Base-by-base conservation (phyloP, 2,797 vertebrate species). In the Danio albolineatus region DNA sequence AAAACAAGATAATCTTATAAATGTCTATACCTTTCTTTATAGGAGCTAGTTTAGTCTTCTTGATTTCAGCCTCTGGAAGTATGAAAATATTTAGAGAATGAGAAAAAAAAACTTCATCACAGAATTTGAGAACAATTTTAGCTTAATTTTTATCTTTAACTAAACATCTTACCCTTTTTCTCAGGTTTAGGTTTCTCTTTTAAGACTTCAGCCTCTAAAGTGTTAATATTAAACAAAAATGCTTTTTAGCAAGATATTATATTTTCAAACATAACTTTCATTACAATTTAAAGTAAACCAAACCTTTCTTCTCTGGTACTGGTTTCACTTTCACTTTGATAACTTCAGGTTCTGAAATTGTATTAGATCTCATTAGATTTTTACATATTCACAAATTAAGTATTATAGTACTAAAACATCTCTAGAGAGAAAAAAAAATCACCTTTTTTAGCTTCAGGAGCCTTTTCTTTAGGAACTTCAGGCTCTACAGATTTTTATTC, bases 81-180 rank as follows among this genome's bases (percentile, higher is more conserved):
- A 28, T 3, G 28, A 28, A 28, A 28, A 70, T 65, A 39, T 44
- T 76, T 10, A 12, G 5, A 43, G 48, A 69, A 38, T 7, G 65
- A 51, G 46, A 3, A 51, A 49, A 51, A 49, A 38, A 51, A n/a
- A 28, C 1, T 28, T 28, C 28, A 28, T 28, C 28, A 28, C 28
- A 28, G 28, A 28, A 28, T 69, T 69, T n/a, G 14, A 38, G 46
- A 6, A 38, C 10, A 51, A 28, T 69, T 51, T 12, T 3, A 69
- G 66, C 16, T 6, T 38, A 16, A 0, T 51, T 28, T 53, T 38
- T 38, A 51, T 49, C 8, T n/a, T 38, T 46, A 65, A 51, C 10
- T n/a, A n/a, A n/a, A n/a, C n/a, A n/a, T 12, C 19, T 28, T 78
- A 88, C 87, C 85, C 90, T 89, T 87, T 83, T 84, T 85, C 75